phyloP scores from a whole-genome alignment of 1,140 invertebrate species.

The Drosophila nikananu region DNA sequence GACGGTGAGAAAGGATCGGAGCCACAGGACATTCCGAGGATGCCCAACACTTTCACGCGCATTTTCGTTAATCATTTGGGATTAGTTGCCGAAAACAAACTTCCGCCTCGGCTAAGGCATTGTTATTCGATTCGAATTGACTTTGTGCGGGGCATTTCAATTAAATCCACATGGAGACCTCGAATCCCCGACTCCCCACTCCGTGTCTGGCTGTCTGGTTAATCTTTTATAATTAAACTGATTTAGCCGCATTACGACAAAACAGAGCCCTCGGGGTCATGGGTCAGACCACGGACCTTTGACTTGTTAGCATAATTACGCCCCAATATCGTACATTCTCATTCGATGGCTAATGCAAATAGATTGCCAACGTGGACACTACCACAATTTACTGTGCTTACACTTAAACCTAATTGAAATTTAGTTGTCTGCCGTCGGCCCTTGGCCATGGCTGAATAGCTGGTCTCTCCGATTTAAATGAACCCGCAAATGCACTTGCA shows the following conservation, averaged over 20 bases:
- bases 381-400: constrained; percentile 61
- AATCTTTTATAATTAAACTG: constrained; percentile 84
- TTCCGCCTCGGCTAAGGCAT: constrained; percentile 53
- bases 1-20: not conserved
- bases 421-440: constrained; percentile 54
- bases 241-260: constrained; percentile 50
- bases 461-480: constrained; percentile 32
- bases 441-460: not conserved
- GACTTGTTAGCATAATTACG: constrained; percentile 81
- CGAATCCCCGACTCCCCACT: not conserved
- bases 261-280: not conserved
- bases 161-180: constrained; percentile 48
- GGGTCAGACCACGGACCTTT: constrained; percentile 46
- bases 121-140: constrained; percentile 80
- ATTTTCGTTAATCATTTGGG: constrained; percentile 81
- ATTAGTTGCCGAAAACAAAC: constrained; percentile 78
- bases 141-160: constrained; percentile 72
- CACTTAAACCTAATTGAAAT: constrained; percentile 78
- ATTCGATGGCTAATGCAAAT: constrained; percentile 73
- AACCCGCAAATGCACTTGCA: constrained; percentile 24
- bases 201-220: constrained; percentile 49
- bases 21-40: constrained; percentile 21
- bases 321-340: constrained; percentile 80
- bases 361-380: constrained; percentile 56
- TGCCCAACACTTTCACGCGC: constrained; percentile 77